These are phyloP conservation scores for Podarcis muralis DNA, from an alignment of 2,113 vertebrate genomes.

Conservation along the genomic window DNA sequence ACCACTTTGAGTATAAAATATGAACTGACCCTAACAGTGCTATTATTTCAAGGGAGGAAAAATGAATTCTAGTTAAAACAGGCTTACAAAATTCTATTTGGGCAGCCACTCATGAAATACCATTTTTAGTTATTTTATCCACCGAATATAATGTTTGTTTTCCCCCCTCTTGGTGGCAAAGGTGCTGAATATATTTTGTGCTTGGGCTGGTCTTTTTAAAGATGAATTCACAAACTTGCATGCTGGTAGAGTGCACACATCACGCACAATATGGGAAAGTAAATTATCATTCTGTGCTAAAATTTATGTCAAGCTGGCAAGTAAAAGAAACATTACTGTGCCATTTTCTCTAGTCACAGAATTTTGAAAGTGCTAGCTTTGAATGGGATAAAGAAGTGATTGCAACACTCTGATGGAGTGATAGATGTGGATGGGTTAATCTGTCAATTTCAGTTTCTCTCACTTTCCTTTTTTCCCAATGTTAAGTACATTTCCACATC, in stretches of 20 bases:
- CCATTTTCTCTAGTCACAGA: neutral
- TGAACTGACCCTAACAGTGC: slow-evolving; percentile 21
- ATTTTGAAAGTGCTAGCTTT: neutral
- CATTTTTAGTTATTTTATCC: slow-evolving; percentile 27
- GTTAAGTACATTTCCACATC: no score
- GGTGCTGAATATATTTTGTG: slow-evolving; percentile 41
- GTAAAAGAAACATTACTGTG: slow-evolving; percentile 9
- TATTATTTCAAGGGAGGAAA: slow-evolving; percentile 22
- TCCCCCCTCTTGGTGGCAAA: slow-evolving; percentile 19
- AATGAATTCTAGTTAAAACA: slow-evolving; percentile 18
- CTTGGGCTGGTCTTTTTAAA: slow-evolving; percentile 21
- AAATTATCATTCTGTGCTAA: neutral
- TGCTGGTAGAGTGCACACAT: neutral
- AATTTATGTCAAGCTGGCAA: neutral
- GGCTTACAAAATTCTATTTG: slow-evolving; percentile 40
- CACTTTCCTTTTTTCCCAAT: no score
- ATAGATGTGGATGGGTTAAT: neutral
- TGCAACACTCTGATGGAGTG: neutral
- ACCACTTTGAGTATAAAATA: slow-evolving; percentile 36
- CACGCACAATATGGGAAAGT: slow-evolving; percentile 11
- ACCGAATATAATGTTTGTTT: slow-evolving; percentile 24
- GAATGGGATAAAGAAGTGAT: rapidly evolving
- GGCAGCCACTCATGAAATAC: slow-evolving; percentile 2
- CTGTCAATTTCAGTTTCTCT: no score
- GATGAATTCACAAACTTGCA: slow-evolving; percentile 30